Base-by-base conservation (phyloP, 92 coral and sea anemone genomes). In the Siderastrea siderea region DNA sequence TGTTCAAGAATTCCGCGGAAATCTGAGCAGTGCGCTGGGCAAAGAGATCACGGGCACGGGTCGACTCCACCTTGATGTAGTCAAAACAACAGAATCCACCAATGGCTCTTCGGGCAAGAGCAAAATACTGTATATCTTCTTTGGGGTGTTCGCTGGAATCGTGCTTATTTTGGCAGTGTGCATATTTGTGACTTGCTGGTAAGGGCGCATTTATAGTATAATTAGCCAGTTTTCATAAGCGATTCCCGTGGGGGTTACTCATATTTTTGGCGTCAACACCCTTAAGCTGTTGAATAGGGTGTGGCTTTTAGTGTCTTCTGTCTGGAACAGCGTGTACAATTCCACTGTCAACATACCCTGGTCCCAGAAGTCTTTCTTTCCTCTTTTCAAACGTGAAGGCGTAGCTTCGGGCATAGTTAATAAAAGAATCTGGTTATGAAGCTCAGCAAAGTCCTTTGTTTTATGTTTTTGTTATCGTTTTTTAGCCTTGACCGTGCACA, bases 121-220 rank as follows among this genome's bases (percentile, higher is more conserved):
- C 9, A 55, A 14, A 15, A 11, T 82, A 9, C 5, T 82, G 47
- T 82, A 82, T 53, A 5, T 68, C 14, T 82, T 69, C 68, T 57
- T 82, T 57, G 86, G 47, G 6, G 86, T 47, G 52, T 55, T 82
- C 26, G 64, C 2, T 12, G 78, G 86, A 12, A 69, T 43, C 17
- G 11, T 82, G 45, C 52, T 82, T 2, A 0, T 82, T 46, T 14
- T 59, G 43, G 86, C 58, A 19, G 12, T 69, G 55, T 82, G 86
- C 14, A 16, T 82, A 4, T 55, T 43, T 63, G 69, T 82, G 17
- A 54, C 59, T 17, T 82, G 86, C 78, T 70, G 86, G 86, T 82
- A 69, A 82, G 86, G 5, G 51, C 2, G 12, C 6, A n/a, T 1
- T 14, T 81, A 52, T 53, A 4, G 19, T 71, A 45, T 9, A 71